A percentile compares a stretch with the other conserved stretches of the same genome.
Evolutionary conservation across 2,888 invertebrate genomes (phyloP).

Genomic region (Suillia variegata): DNA sequence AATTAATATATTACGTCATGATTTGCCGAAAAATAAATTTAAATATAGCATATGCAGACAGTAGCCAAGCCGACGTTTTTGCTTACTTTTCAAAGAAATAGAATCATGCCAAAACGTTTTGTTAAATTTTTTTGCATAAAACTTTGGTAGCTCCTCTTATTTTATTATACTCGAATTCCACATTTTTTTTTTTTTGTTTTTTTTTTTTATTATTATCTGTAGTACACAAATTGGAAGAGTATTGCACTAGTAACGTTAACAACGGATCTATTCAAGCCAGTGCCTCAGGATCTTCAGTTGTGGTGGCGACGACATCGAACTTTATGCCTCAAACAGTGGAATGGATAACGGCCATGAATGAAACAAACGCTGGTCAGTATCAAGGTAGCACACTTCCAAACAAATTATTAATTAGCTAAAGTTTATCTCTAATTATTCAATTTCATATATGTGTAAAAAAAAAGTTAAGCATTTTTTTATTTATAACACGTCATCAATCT

Average conservation of each 20-base stretch:
- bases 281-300: background rate
- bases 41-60: no score
- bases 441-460: no score
- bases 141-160: background rate
- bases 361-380: slow-evolving; percentile 45
- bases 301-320: slow-evolving; percentile 27
- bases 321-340: slow-evolving; percentile 50
- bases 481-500: no score
- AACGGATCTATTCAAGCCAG: background rate
- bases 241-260: slow-evolving; percentile 36
- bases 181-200: background rate
- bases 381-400: no score
- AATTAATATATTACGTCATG: no score
- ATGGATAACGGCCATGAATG: slow-evolving; percentile 54
- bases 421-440: no score
- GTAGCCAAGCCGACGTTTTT: no score
- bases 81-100: no score
- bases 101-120: no score
- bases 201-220: slow-evolving; percentile 15
- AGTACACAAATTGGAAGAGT: slow-evolving; percentile 48
- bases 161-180: background rate
- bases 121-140: background rate
- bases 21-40: no score
- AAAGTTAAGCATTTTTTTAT: no score
- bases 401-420: no score